Conservation (phyloP, 2,113 vertebrate species). For the Aspidoscelis tigris region DNA sequence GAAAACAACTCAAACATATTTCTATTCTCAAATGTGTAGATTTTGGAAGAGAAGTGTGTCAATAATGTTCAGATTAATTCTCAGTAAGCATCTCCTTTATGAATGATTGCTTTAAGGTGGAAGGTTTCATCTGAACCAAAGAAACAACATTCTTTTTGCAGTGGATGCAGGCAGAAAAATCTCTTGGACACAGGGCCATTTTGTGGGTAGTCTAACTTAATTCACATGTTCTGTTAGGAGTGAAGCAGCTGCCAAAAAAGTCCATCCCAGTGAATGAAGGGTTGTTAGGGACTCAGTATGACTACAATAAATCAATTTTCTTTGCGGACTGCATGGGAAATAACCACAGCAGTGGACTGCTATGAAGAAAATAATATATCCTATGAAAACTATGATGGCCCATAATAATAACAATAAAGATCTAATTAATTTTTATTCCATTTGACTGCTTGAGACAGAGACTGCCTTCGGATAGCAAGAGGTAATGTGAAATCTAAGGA, state of each 20-base stretch:
- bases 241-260: background rate
- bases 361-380: background rate
- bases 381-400: rapidly evolving
- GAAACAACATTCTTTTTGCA: background rate
- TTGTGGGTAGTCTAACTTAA: background rate
- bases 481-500: too few species aligned
- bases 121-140: constrained; percentile 12
- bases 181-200: background rate
- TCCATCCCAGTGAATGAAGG: background rate
- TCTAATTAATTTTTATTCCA: background rate
- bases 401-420: background rate
- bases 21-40: constrained; percentile 21
- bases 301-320: background rate
- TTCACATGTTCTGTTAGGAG: background rate
- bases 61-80: constrained; percentile 37
- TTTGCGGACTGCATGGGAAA: background rate
- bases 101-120: constrained; percentile 43
- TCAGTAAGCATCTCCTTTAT: constrained; percentile 22
- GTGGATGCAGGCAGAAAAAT: constrained; percentile 7
- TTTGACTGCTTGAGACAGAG: background rate
- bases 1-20: constrained; percentile 48
- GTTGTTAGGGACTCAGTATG: background rate
- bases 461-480: too few species aligned
- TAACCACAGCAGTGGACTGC: background rate
- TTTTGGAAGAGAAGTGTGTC: constrained; percentile 24